A percentile compares a stretch with the other conserved stretches of the same genome.
These are phyloP conservation scores for Trachythela sp. DNA, from an alignment of 64 coral and sea anemone genomes.

Conservation along the genomic window DNA sequence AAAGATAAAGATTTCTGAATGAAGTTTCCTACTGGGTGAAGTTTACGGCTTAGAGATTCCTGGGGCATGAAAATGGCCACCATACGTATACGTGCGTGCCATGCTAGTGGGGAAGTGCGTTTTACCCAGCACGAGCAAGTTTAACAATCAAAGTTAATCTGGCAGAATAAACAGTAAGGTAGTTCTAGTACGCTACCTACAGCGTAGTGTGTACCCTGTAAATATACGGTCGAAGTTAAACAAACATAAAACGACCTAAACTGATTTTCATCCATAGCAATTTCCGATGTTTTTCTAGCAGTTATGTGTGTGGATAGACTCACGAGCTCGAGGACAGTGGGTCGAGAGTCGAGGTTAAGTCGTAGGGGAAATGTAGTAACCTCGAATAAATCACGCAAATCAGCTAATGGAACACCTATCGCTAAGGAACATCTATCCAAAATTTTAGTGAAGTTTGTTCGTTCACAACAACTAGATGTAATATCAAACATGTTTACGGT, in stretches of 20 bases:
- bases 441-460: too few relatives aligned
- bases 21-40: background rate
- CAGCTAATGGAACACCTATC: too few relatives aligned
- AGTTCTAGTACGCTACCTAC: background rate
- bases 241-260: background rate
- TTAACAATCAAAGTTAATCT: background rate
- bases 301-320: background rate
- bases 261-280: background rate
- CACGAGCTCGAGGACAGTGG: background rate
- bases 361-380: too few relatives aligned
- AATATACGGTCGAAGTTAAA: background rate
- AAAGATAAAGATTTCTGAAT: background rate
- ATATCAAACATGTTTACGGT: too few relatives aligned
- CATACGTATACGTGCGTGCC: background rate
- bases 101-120: background rate
- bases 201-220: background rate
- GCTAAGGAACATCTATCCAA: too few relatives aligned
- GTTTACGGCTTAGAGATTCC: background rate
- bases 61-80: background rate
- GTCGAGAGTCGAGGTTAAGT: too few relatives aligned
- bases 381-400: too few relatives aligned
- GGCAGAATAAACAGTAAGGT: background rate
- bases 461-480: too few relatives aligned
- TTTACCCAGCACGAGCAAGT: background rate
- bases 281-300: background rate